Conservation (phyloP, 2,888 invertebrate genomes). For the Diachrysia chrysitis region DNA sequence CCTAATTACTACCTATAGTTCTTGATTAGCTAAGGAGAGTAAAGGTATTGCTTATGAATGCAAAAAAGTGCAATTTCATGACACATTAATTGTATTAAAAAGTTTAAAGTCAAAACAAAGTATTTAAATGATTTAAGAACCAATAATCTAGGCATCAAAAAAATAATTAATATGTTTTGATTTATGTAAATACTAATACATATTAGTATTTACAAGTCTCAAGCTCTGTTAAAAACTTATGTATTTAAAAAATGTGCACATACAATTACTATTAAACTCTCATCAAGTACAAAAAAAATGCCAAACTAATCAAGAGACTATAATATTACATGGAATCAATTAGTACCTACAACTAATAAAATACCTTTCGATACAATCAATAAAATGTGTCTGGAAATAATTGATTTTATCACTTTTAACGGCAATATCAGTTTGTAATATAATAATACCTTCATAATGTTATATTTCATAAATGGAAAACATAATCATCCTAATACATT, state of each 20-base stretch:
- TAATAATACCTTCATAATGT: no score
- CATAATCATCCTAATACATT: no score
- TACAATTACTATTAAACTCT: conserved; percentile 17
- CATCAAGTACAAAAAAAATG: conserved; percentile 9
- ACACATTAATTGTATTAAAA: background rate
- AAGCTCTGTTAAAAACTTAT: conserved; percentile 5
- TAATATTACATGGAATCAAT: conserved; percentile 42
- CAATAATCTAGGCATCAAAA: conserved; percentile 8
- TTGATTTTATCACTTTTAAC: background rate
- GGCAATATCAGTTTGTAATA: background rate
- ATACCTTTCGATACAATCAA: background rate
- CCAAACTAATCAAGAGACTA: conserved; percentile 10
- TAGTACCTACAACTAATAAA: conserved; percentile 9
- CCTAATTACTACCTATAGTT: background rate
- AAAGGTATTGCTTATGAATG: background rate
- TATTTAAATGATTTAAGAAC: conserved; percentile 8
- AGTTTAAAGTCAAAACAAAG: background rate
- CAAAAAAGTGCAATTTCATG: conserved; percentile 4
- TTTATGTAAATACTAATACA: conserved; percentile 1
- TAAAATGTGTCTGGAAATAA: background rate
- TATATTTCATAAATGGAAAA: no score
- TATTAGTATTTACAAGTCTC: conserved; percentile 10
- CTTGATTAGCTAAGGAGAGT: background rate
- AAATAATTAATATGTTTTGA: conserved; percentile 2
- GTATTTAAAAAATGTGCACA: conserved; percentile 4